Evolutionary conservation across 2,113 vertebrate genomes (phyloP).

Genomic region (Pontoporia blainvillei): DNA sequence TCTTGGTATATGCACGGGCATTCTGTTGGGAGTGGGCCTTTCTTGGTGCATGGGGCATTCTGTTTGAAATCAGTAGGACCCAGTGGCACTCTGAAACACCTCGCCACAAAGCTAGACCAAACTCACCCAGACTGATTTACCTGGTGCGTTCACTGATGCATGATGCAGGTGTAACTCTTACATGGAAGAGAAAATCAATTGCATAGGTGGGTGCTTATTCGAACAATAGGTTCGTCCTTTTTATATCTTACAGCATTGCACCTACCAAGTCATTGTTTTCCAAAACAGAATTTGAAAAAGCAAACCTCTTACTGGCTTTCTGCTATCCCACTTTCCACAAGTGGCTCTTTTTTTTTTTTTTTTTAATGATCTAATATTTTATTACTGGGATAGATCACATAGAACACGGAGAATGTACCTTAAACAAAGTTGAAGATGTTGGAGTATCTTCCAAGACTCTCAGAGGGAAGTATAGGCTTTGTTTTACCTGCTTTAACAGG

Average conservation of each 20-base stretch:
- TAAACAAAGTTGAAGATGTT: conserved; percentile 19
- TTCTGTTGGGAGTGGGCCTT: neutral
- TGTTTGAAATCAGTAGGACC: neutral
- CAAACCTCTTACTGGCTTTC: neutral
- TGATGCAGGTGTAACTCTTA: neutral
- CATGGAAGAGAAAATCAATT: neutral
- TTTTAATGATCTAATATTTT: neutral
- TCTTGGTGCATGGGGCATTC: neutral
- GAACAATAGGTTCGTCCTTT: neutral
- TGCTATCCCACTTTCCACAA: neutral
- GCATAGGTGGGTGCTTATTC: neutral
- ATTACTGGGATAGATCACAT: neutral
- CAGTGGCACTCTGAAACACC: neutral
- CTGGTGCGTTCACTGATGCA: neutral
- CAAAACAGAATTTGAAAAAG: neutral
- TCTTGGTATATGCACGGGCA: neutral
- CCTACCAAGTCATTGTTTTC: neutral
- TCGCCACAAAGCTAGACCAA: neutral
- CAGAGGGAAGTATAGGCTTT: neutral
- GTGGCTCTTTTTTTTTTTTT: neutral
- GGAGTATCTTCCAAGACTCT: neutral
- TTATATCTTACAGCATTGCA: neutral
- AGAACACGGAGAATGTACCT: neutral
- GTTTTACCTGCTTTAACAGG: neutral
- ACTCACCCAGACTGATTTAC: neutral